Conservation (phyloP, 1,140 invertebrate species). For the Psix sp. region DNA sequence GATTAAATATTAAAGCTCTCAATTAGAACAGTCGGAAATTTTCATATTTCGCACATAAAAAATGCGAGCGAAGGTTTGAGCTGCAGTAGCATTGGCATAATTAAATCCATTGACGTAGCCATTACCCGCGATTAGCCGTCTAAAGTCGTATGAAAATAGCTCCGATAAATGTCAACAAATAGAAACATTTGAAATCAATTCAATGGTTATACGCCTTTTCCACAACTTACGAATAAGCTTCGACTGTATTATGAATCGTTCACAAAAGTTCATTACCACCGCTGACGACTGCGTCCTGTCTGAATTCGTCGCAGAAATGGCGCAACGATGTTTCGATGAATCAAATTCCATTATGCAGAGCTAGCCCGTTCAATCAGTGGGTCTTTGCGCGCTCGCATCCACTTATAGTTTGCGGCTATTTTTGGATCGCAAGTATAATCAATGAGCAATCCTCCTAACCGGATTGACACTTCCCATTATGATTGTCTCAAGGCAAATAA, state of each 20-base stretch:
- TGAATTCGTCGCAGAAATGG: constrained; percentile 10
- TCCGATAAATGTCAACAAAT: too few species aligned
- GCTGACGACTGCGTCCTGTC: constrained; percentile 16
- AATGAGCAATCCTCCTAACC: constrained; percentile 1
- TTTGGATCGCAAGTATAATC: constrained; percentile 4
- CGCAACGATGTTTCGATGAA: constrained; percentile 12
- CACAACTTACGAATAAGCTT: constrained; percentile 5
- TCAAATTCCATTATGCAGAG: constrained; percentile 7
- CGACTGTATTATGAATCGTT: neutral
- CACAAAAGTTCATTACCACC: constrained; percentile 14
- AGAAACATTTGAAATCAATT: constrained; percentile 25
- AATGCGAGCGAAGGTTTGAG: too few species aligned
- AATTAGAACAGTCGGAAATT: too few species aligned
- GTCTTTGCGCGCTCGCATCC: neutral
- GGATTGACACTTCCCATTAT: constrained; percentile 23
- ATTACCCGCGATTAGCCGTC: too few species aligned
- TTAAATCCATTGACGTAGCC: too few species aligned
- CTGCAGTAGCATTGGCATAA: too few species aligned
- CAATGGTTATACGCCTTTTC: constrained; percentile 22
- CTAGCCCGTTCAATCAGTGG: too few species aligned
- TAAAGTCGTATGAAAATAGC: too few species aligned
- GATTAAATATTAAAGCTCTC: too few species aligned
- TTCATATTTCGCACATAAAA: too few species aligned
- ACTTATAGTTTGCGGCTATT: constrained; percentile 1
- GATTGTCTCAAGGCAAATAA: constrained; percentile 9